These are phyloP conservation scores for Nannoperca australis DNA, from an alignment of 2,797 vertebrate genomes.

Conservation along the genomic window DNA sequence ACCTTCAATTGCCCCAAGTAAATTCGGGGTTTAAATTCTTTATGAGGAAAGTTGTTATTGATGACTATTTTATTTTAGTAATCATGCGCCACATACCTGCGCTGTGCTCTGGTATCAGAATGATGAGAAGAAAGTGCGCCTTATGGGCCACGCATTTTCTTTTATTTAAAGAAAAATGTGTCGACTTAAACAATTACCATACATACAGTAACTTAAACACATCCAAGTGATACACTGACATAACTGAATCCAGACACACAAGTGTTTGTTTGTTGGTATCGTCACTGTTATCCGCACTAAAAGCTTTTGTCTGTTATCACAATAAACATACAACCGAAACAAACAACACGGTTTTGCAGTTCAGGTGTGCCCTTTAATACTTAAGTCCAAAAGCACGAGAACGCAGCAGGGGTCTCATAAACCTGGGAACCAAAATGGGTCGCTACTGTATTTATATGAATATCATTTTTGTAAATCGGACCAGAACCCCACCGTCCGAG, in stretches of 20 bases:
- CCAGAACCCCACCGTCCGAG: not conserved
- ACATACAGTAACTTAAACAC: not conserved
- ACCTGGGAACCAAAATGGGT: not conserved
- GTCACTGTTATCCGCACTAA: rapidly evolving
- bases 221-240: not conserved
- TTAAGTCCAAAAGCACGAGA: not conserved
- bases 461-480: not conserved
- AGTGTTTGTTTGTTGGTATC: not conserved
- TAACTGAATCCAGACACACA: not conserved
- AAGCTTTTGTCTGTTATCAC: not conserved
- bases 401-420: slow-evolving; percentile 1
- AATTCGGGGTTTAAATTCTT: not conserved
- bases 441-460: not conserved
- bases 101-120: not conserved
- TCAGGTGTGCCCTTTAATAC: not conserved
- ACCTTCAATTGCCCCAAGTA: slow-evolving; percentile 27
- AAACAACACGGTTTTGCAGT: rapidly evolving
- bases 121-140: not conserved
- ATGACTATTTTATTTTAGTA: not conserved
- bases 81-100: not conserved
- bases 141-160: not conserved
- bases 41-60: not conserved
- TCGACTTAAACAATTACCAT: not conserved
- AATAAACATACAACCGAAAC: not conserved
- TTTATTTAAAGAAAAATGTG: not conserved